Evolutionary conservation across 2,888 invertebrate species (phyloP), one percentile per base, ranked within the genome.

Genomic region (Heteromyza rotundicornis): DNA sequence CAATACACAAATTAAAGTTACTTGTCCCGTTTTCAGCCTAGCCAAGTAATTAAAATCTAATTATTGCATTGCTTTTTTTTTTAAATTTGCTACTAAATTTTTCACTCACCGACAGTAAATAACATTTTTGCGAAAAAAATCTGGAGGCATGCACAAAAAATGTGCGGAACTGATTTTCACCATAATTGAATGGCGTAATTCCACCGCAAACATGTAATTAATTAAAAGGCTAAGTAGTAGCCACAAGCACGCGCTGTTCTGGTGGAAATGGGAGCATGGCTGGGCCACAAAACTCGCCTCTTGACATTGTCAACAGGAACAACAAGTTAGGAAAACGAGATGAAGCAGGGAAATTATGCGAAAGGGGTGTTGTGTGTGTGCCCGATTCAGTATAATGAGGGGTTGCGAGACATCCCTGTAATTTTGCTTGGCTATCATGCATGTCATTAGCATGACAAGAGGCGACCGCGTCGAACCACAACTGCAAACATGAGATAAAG

Each of bases 201-300:
- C n/a, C 14, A n/a, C 40, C 40, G n/a, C 40, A 40, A n/a, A n/a
- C n/a, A n/a, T n/a, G 40, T 40, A 40, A 40, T 40, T 40, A 40
- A 40, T 12, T 40, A 12, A 7, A 40, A 40, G 7, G 40, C 40
- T 8, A 5, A 40, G 40, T n/a, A n/a, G 40, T 14, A n/a, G 40
- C 8, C 40, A n/a, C 40, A 40, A n/a, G 16, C 40, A 40, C 40
- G n/a, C 12, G 40, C 40, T n/a, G 40, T 8, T 40, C 10, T 3
- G 40, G 40, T 3, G 40, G 40, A 7, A n/a, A n/a, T n/a, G n/a
- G n/a, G n/a, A n/a, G n/a, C n/a, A n/a, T n/a, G n/a, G n/a, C n/a
- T n/a, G n/a, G n/a, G n/a, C n/a, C n/a, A n/a, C n/a, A n/a, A n/a
- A n/a, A n/a, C n/a, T n/a, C n/a, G n/a, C n/a, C n/a, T n/a, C n/a